Evolutionary conservation across 2,888 invertebrate genomes (phyloP), one percentile per base, ranked within the genome.

Genomic region (Ferrisia virgata): DNA sequence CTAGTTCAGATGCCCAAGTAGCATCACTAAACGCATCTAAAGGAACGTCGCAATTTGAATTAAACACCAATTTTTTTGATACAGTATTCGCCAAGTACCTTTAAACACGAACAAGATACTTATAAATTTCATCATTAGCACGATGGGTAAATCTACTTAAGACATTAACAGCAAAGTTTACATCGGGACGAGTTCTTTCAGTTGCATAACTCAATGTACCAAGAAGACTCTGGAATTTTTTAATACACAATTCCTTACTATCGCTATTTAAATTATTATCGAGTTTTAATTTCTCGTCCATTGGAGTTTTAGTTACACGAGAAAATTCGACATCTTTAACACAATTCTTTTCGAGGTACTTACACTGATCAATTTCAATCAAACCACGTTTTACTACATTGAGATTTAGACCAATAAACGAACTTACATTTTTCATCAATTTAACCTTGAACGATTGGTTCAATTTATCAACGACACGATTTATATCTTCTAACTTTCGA

Each of bases 1-100:
- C n/a, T n/a, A n/a, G n/a, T 15, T 80, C 43, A 6, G 43, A 22
- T 43, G 80, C 80, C 80, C 80, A 80, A 11, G 80, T 22, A n/a
- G 80, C 80, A 43, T 80, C 80, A n/a, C 25, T 13, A 22, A 43
- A 80, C 0, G 80, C 80, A 0, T 80, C 80, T 22, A 80, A 28
- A 0, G 80, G 18, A 22, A 40, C 43, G 13, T n/a, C n/a, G n/a
- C n/a, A n/a, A n/a, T n/a, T n/a, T n/a, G n/a, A n/a, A n/a, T n/a
- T n/a, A n/a, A n/a, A n/a, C n/a, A n/a, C 22, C 25, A 22, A 80
- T 5, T 8, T 33, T 47, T 11, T 39, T 40, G 5, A 47, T 80
- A 11, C 4, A 15, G 22, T 5, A 13, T n/a, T n/a, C n/a, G n/a
- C n/a, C 31, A 80, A 25, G 39, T 80, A 80, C 15, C 39, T 47